Evolutionary conservation across 1,140 invertebrate genomes (phyloP), one percentile per base, ranked within the genome.

Genomic region (Pogonognathellus flavescens): DNA sequence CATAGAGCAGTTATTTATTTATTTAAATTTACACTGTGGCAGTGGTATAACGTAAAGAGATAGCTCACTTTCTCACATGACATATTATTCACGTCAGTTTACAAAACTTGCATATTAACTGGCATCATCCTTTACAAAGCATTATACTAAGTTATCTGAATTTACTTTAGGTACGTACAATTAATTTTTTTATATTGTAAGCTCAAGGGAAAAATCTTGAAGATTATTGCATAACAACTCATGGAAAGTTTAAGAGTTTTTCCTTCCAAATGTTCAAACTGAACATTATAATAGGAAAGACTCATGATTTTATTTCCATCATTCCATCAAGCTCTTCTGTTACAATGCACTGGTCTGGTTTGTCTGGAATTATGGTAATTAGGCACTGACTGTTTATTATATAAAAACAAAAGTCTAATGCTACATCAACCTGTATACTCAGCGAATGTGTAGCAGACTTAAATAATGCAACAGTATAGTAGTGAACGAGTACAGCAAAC

Each of bases 141-240:
- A 57, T 2, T 13, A n/a, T n/a, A 57, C 10, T 13, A 13, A 57
- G 11, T 57, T 57, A 57, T 57, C n/a, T 57, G n/a, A 2, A 1
- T 14, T 57, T 57, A 57, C n/a, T 57, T 14, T 57, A 57, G 11
- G 53, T 57, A 57, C 53, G 53, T 57, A 57, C 53, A 16, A 3
- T 25, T 8, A 70, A 22, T 6, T 41, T 41, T n/a, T 41, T 41
- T 41, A 41, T 41, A 76, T 41, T 76, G 70, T 31, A 41, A 76
- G 70, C 70, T 50, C 70, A 76, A 76, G 70, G 70, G 41, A 76
- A 76, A 16, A 76, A 76, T 76, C 70, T 76, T 76, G 41, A 76
- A 49, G 1, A 76, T 49, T 50, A 76, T 76, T 76, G 70, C 70
- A 49, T 31, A 49, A 76, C 18, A 31, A n/a, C 11, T 49, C 31